Evolutionary conservation across 2,113 vertebrate genomes (phyloP).

Genomic region (Zosterops borbonicus): DNA sequence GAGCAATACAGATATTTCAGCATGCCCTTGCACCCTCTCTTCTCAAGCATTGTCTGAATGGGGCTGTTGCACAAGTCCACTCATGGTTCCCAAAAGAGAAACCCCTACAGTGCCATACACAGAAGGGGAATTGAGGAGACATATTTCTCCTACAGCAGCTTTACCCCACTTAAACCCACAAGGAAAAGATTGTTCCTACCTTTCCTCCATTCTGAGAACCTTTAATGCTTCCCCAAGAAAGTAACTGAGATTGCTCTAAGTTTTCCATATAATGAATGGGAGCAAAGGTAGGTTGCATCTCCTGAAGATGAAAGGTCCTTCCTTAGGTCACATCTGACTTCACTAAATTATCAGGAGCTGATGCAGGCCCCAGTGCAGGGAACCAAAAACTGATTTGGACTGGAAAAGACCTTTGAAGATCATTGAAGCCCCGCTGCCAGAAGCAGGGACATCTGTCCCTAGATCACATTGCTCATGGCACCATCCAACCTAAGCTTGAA

Average conservation of each 20-base stretch:
- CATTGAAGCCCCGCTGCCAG: rapidly evolving
- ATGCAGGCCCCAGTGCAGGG: neutral
- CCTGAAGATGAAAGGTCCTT: neutral
- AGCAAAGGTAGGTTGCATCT: neutral
- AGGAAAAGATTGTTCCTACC: neutral
- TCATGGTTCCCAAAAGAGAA: neutral
- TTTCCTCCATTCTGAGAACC: neutral
- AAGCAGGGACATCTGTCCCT: neutral
- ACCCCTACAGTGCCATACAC: neutral
- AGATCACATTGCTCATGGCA: rapidly evolving
- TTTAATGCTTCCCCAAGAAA: neutral
- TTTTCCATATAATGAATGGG: neutral
- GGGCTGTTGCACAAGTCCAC: neutral
- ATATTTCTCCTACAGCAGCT: neutral
- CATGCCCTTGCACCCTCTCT: neutral
- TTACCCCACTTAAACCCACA: neutral
- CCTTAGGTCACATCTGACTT: neutral
- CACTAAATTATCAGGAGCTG: neutral
- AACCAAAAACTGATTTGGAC: neutral
- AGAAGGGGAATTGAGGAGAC: neutral
- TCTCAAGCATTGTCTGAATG: rapidly evolving
- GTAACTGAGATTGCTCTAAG: neutral
- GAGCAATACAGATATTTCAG: neutral
- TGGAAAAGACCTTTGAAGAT: neutral
- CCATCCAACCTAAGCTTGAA: neutral